Evolutionary conservation across 2,113 vertebrate genomes (phyloP), one percentile per base, ranked within the genome.

Genomic region (Rutilus rutilus): DNA sequence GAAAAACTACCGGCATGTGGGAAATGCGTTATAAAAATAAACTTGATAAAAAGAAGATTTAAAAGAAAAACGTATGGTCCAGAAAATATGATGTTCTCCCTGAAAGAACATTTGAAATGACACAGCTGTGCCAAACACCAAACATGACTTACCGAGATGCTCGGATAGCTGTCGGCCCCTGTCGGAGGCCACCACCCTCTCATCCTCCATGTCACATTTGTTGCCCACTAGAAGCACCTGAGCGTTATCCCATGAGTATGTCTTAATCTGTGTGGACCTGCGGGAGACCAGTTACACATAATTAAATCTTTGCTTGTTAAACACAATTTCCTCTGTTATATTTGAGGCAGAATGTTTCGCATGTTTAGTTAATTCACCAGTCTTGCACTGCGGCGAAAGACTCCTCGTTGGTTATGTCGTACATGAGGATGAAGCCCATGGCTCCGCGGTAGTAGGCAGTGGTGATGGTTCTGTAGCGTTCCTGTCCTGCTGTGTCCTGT

Each of bases 231-330:
- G 94, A 92, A 99, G 96, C 87, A 99, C 97, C 87, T 99, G 98
- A 3, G 98, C 98, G 14, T 99, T 99, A 92, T 99, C 98, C 98
- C 98, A 99, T 57, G 98, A 99, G 92, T 99, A 99, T 1, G 98
- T 99, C 92, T 99, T 99, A 87, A 99, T 99, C 92, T 99, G 98
- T 85, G 98, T 99, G 15, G 98, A 97, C 97, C 97, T 99, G 90
- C 23, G 17, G 30, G 82, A 86, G 21, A 74, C 8, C 30, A 71
- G 17, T 33, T 25, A 33, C 15, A 77, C 25, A 30, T 33, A 15
- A 21, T 77, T 30, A 54, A 50, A 52, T 2, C 25, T 30, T 52
- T 7, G 21, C 67, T 36, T 17, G 17, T 67, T 15, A 45, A 30
- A 71, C 15, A 39, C 21, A 42, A 1, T 33, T 54, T 19, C 25